A percentile compares a stretch with the other conserved stretches of the same genome.
Evolutionary conservation across 2,888 invertebrate genomes (phyloP).

Genomic region (Holacanthella duospinosa): DNA sequence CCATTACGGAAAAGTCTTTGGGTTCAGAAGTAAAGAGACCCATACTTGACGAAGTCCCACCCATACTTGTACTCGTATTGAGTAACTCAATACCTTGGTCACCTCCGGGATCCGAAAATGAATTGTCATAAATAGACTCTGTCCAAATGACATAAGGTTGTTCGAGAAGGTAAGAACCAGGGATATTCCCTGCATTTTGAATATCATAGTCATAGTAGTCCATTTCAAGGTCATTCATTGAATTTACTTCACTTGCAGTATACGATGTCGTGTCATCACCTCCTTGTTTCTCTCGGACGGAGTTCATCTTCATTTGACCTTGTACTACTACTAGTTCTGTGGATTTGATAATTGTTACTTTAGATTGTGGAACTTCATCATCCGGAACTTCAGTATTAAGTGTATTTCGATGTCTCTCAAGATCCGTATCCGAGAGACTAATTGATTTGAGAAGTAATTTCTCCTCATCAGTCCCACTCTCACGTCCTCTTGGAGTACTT

Average conservation of each 20-base stretch:
- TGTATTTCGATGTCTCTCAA: not conserved
- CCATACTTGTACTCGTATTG: constrained; percentile 17
- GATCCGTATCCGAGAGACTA: constrained; percentile 14
- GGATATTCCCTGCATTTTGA: constrained; percentile 38
- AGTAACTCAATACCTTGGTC: not conserved
- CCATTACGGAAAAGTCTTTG: constrained; percentile 1
- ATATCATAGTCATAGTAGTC: constrained; percentile 40
- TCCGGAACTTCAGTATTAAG: not conserved
- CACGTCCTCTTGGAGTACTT: not conserved
- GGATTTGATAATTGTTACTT: not conserved
- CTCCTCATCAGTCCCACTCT: not conserved
- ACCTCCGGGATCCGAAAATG: not conserved
- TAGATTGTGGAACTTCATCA: not conserved
- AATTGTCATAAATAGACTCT: constrained; percentile 25
- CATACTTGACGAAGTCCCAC: constrained; percentile 15
- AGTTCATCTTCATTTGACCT: no score
- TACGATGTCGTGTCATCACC: not conserved
- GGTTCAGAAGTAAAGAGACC: not conserved
- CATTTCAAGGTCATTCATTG: constrained; percentile 37
- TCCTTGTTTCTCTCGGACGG: not conserved
- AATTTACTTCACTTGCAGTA: constrained; percentile 14
- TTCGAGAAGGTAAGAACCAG: constrained; percentile 39
- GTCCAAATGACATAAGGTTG: constrained; percentile 39
- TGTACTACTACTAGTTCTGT: no score
- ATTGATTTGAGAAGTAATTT: constrained; percentile 9